phyloP scores from a whole-genome alignment of 2,797 vertebrate species.

The Artibeus jamaicensis region DNA sequence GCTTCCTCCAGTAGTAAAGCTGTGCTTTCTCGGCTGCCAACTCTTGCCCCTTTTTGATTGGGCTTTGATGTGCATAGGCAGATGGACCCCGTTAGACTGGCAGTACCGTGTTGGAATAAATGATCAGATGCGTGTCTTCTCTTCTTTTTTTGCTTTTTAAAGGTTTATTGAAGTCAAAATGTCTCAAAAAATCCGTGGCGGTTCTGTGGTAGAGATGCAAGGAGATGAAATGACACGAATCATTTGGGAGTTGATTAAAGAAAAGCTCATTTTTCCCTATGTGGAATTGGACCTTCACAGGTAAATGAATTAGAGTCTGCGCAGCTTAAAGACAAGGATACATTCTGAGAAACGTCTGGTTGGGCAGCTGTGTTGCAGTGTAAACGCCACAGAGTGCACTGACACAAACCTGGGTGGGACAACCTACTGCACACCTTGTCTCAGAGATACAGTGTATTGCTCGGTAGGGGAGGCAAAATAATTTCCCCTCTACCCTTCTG shows the following conservation, averaged over 20 bases:
- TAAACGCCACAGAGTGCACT: background rate
- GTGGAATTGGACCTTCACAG: slow-evolving; percentile 96
- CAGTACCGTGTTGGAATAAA: background rate
- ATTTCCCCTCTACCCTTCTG: background rate
- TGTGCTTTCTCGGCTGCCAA: background rate
- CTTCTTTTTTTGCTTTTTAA: slow-evolving; percentile 31
- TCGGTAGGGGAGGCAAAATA: background rate
- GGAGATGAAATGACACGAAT: slow-evolving; percentile 99
- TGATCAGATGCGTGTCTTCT: background rate
- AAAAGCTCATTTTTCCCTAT: slow-evolving; percentile 96
- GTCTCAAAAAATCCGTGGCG: slow-evolving; percentile 93
- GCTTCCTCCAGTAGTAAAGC: background rate
- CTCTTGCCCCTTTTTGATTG: background rate
- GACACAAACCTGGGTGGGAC: background rate
- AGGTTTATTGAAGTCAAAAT: slow-evolving; percentile 83
- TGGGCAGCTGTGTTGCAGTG: background rate
- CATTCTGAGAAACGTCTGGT: background rate
- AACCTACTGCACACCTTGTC: background rate
- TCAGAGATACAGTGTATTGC: background rate
- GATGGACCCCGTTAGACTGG: background rate
- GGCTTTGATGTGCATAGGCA: background rate
- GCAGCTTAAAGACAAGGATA: background rate
- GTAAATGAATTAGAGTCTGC: slow-evolving; percentile 80
- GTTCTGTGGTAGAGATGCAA: slow-evolving; percentile 98
- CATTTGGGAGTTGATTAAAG: slow-evolving; percentile 99